Percentiles rank a stretch among this genome's conserved stretches.
phyloP scores from a whole-genome alignment of 1,140 invertebrate genomes.

The Sycophila sp. region DNA sequence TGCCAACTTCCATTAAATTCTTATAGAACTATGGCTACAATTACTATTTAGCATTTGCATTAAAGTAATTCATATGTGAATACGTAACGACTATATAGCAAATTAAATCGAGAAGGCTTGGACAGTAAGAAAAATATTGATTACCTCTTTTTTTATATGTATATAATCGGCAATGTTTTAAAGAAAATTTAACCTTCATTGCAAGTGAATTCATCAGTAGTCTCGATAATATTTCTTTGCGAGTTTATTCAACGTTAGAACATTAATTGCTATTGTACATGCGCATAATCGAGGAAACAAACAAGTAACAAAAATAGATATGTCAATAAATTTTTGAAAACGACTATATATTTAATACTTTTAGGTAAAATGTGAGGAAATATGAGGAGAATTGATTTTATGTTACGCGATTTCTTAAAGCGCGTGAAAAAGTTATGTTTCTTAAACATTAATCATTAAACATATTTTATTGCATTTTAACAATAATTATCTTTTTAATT shows the following conservation, averaged over 20 bases:
- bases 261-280: slow-evolving; percentile 22
- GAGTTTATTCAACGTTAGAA: no score
- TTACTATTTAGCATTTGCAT: slow-evolving; percentile 12
- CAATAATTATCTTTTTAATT: slow-evolving; percentile 24
- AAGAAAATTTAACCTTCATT: no score
- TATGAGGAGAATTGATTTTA: no score
- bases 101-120: slow-evolving; percentile 11
- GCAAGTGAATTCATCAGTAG: no score
- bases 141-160: slow-evolving; percentile 23
- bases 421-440: slow-evolving; percentile 42
- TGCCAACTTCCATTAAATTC: slow-evolving; percentile 32
- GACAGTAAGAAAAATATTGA: slow-evolving; percentile 24
- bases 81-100: background rate
- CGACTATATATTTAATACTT: slow-evolving; percentile 1
- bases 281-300: background rate
- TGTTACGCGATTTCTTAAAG: no score
- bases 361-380: no score
- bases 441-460: slow-evolving; percentile 27
- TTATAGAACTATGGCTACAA: slow-evolving; percentile 17
- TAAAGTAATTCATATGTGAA: slow-evolving; percentile 19
- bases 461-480: slow-evolving; percentile 35
- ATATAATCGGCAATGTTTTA: slow-evolving; percentile 24
- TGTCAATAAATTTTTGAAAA: background rate
- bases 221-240: no score
- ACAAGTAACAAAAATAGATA: slow-evolving; percentile 5